Conservation (phyloP, 2,797 vertebrate genomes). For the Serranus cabrilla region DNA sequence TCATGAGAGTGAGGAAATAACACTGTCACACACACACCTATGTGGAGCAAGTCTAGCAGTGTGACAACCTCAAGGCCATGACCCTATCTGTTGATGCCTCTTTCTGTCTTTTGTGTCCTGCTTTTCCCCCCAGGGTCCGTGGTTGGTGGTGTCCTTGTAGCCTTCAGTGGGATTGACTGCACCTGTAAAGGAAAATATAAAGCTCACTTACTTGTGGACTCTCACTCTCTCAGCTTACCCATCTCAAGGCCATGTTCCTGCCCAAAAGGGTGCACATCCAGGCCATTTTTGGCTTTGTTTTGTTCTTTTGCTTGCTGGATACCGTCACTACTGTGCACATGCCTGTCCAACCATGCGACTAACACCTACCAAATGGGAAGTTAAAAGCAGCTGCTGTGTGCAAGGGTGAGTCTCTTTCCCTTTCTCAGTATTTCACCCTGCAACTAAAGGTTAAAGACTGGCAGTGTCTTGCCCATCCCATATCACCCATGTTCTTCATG, state of each 20-base stretch:
- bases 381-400: constrained; percentile 39
- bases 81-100: constrained; percentile 1
- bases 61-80: background rate
- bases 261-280: background rate
- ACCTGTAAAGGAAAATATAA: constrained; percentile 20
- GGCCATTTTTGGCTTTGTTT: constrained; percentile 4
- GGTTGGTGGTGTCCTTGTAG: background rate
- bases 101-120: background rate
- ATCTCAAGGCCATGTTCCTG: constrained; percentile 7
- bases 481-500: constrained; percentile 33
- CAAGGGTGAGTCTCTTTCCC: background rate
- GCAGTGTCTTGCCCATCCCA: constrained; percentile 5
- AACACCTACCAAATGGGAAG: constrained; percentile 35
- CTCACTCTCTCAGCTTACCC: background rate
- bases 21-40: constrained; percentile 2
- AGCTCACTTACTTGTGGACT: constrained; percentile 18
- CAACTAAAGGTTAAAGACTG: constrained; percentile 10
- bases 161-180: background rate
- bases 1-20: constrained; percentile 8
- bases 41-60: background rate
- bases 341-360: constrained; percentile 14
- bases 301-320: background rate
- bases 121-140: background rate
- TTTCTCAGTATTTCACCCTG: constrained; percentile 1
- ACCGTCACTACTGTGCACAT: constrained; percentile 3